These are phyloP conservation scores for Taxidea taxus DNA, from an alignment of 2,113 vertebrate genomes.

Conservation along the genomic window DNA sequence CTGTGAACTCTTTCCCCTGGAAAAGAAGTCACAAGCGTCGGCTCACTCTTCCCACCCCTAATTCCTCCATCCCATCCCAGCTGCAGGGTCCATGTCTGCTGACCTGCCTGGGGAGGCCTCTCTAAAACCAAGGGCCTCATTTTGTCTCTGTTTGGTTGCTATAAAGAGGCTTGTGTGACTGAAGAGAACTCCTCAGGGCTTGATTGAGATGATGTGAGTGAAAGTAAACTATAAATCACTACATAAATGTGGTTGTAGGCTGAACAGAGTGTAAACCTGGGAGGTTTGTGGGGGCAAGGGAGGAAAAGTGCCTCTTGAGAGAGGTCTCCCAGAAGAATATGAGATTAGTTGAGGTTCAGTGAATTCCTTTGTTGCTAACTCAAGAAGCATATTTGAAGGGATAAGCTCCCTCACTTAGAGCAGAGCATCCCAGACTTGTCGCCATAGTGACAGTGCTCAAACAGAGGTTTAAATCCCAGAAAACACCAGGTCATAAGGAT, in stretches of 20 bases:
- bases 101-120: neutral
- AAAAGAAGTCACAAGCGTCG: neutral
- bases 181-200: neutral
- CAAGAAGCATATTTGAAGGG: constrained; percentile 81
- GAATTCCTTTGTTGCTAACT: constrained; percentile 81
- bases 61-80: neutral
- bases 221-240: neutral
- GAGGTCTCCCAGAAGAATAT: constrained; percentile 72
- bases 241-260: neutral
- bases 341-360: constrained; percentile 85
- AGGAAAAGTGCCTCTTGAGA: constrained; percentile 62
- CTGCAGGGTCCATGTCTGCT: neutral
- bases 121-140: neutral
- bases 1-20: neutral
- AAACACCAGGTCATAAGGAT: constrained; percentile 68
- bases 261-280: constrained; percentile 31
- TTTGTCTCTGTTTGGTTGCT: neutral
- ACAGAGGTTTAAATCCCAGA: constrained; percentile 70
- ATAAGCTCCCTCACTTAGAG: constrained; percentile 77
- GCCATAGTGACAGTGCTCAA: constrained; percentile 81
- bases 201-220: neutral
- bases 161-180: neutral
- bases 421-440: constrained; percentile 80
- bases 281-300: constrained; percentile 55
- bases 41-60: neutral